These are phyloP conservation scores for Elephas maximus DNA, from an alignment of 2,113 vertebrate genomes.

Conservation along the genomic window DNA sequence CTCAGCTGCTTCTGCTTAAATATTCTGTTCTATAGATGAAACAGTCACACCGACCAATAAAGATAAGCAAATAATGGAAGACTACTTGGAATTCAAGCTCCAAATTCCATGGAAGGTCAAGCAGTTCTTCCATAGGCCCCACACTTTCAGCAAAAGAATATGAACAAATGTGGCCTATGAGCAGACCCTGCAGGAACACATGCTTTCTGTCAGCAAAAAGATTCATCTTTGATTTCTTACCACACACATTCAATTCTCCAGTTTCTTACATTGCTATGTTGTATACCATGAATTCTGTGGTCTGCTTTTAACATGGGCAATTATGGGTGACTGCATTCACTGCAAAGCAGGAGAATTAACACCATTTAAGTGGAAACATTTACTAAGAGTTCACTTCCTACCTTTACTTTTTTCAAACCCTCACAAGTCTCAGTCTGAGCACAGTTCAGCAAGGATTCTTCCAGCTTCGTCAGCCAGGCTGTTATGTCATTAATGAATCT, in stretches of 20 bases:
- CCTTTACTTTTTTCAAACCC: slow-evolving; percentile 93
- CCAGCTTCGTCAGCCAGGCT: slow-evolving; percentile 89
- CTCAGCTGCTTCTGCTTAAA: background rate
- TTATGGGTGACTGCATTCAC: too few species aligned
- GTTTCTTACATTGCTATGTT: background rate
- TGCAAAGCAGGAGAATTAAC: background rate
- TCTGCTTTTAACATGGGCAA: background rate
- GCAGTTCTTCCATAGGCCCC: background rate
- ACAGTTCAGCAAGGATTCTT: slow-evolving; percentile 90
- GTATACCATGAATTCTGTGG: background rate
- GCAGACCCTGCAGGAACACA: background rate
- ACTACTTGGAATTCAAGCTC: background rate
- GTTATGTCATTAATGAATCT: slow-evolving; percentile 91
- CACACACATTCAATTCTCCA: background rate
- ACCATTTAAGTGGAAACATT: background rate
- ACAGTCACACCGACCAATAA: background rate
- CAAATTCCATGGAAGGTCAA: background rate
- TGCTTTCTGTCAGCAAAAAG: background rate
- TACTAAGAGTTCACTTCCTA: slow-evolving; percentile 60
- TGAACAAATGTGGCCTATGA: background rate
- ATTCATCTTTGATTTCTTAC: background rate
- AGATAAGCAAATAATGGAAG: background rate
- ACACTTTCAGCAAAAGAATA: background rate
- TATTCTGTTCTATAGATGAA: background rate
- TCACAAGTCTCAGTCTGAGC: slow-evolving; percentile 89